These are phyloP conservation scores for Myiagra hebetior DNA, from an alignment of 2,113 vertebrate genomes.

Conservation along the genomic window DNA sequence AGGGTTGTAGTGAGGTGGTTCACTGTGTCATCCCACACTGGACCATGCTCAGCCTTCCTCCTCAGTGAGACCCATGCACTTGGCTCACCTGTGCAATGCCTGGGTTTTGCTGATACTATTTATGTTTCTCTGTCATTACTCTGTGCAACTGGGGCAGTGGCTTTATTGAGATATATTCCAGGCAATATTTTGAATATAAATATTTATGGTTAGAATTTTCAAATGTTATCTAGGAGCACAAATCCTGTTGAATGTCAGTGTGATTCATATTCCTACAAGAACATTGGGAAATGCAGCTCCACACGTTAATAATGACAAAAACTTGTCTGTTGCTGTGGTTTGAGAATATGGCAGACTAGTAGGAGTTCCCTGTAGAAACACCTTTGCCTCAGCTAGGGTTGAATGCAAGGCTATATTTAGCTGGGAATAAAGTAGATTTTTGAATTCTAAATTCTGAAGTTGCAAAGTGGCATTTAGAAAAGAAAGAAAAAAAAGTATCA, in stretches of 20 bases:
- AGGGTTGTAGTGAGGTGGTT: neutral
- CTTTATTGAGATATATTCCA: constrained; percentile 30
- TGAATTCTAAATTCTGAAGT: constrained; percentile 13
- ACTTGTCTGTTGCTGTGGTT: neutral
- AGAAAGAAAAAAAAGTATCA: neutral
- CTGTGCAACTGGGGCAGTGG: neutral
- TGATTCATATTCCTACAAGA: constrained; percentile 32
- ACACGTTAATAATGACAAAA: neutral
- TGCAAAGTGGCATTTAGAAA: neutral
- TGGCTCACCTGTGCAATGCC: neutral
- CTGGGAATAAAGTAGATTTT: neutral
- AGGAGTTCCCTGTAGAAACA: neutral
- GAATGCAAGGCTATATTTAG: neutral
- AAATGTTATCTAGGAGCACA: constrained; percentile 10
- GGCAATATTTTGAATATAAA: constrained; percentile 48
- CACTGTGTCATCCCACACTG: too few species aligned
- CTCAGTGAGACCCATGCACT: neutral
- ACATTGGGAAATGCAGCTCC: neutral
- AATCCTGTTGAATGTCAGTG: constrained; percentile 14
- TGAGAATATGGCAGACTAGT: neutral
- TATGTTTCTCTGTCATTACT: neutral
- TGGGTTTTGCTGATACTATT: neutral
- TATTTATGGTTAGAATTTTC: constrained; percentile 40
- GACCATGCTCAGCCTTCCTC: neutral
- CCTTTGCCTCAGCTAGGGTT: neutral